phyloP scores from a whole-genome alignment of 1,140 invertebrate genomes.

The Conus betulinus region DNA sequence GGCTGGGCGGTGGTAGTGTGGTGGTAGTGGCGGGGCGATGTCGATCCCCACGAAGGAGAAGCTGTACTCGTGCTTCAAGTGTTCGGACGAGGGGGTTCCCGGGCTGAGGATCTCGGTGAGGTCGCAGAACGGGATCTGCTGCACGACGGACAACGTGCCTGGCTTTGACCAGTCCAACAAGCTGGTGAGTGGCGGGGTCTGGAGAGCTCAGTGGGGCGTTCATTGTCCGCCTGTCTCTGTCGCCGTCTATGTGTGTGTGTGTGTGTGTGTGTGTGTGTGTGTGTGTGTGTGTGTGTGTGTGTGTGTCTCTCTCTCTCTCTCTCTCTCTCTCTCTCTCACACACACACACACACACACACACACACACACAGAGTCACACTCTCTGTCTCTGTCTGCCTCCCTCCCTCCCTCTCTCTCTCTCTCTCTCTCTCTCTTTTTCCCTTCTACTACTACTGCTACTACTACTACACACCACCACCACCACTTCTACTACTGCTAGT shows the following conservation, averaged over 20 bases:
- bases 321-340: background rate
- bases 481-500: no score
- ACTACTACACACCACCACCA: no score
- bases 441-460: no score
- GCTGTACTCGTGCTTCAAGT: slow-evolving; percentile 17
- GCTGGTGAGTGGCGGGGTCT: background rate
- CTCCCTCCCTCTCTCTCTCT: no score
- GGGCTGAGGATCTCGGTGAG: background rate
- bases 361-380: no score
- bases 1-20: background rate
- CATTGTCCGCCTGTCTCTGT: background rate
- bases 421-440: background rate
- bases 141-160: slow-evolving; percentile 14
- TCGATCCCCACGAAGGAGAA: background rate
- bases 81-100: slow-evolving; percentile 22
- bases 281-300: slow-evolving; percentile 21
- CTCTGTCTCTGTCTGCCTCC: no score
- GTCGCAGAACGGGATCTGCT: slow-evolving; percentile 27
- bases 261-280: slow-evolving; percentile 12
- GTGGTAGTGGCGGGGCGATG: background rate
- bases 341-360: no score
- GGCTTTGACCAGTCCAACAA: slow-evolving; percentile 22
- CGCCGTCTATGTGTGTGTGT: background rate
- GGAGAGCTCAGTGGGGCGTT: background rate
- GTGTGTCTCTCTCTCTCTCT: background rate